Conservation (phyloP, 2,888 invertebrate genomes). For the Melinaea menophilus region DNA sequence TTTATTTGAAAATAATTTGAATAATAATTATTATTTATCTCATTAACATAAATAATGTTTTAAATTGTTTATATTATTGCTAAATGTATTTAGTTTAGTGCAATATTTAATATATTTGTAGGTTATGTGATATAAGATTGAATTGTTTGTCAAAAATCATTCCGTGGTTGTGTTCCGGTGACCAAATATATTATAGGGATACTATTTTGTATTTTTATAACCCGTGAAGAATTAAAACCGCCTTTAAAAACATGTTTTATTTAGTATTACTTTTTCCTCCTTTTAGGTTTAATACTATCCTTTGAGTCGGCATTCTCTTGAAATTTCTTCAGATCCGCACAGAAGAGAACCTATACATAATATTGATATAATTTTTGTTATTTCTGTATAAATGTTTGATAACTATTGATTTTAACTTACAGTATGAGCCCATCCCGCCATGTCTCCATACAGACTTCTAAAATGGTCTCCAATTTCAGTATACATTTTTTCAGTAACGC, state of each 20-base stretch:
- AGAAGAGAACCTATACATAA: slow-evolving; percentile 83
- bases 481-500: slow-evolving; percentile 89
- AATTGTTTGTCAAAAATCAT: slow-evolving; percentile 19
- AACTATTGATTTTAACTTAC: slow-evolving; percentile 70
- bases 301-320: slow-evolving; percentile 55
- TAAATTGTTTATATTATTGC: not conserved
- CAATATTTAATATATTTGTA: slow-evolving; percentile 27
- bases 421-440: slow-evolving; percentile 97
- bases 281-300: slow-evolving; percentile 44
- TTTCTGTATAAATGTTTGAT: not conserved
- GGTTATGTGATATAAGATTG: slow-evolving; percentile 53
- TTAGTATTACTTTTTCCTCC: slow-evolving; percentile 41
- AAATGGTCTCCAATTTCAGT: slow-evolving; percentile 91
- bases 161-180: slow-evolving; percentile 23
- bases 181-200: slow-evolving; percentile 5
- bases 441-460: slow-evolving; percentile 86
- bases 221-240: slow-evolving; percentile 13
- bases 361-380: not conserved
- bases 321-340: slow-evolving; percentile 87
- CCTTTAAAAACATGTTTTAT: slow-evolving; percentile 30
- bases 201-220: slow-evolving; percentile 14
- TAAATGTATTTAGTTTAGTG: slow-evolving; percentile 16
- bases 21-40: not conserved
- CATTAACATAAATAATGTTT: not conserved
- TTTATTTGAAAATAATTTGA: too few relatives aligned